Evolutionary conservation across 1,140 invertebrate species (phyloP).

Genomic region (Procambarus clarkii): DNA sequence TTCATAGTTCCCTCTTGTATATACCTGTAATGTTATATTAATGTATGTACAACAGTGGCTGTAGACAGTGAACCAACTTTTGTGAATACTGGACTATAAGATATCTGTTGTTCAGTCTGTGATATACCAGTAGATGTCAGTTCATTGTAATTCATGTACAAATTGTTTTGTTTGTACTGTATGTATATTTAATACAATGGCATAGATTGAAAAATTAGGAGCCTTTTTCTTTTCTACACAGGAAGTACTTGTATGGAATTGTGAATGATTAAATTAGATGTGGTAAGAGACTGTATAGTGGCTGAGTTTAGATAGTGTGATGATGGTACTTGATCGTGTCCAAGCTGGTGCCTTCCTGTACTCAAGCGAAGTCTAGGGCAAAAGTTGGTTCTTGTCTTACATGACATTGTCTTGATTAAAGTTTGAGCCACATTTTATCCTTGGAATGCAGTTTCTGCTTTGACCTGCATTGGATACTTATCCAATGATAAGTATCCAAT

Average conservation of each 20-base stretch:
- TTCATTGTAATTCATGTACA: not conserved
- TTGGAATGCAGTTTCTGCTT: too few species aligned
- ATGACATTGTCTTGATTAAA: not conserved
- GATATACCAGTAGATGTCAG: not conserved
- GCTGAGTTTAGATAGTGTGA: not conserved
- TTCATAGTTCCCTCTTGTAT: not conserved
- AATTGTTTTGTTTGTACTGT: not conserved
- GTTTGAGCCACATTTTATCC: not conserved
- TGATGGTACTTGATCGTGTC: not conserved
- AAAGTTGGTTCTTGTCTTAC: not conserved
- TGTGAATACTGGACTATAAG: not conserved
- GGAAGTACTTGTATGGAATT: not conserved
- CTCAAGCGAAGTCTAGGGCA: not conserved
- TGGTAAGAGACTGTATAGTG: not conserved
- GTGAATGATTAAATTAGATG: not conserved
- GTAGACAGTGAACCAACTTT: slow-evolving; percentile 3
- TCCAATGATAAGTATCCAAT: too few species aligned
- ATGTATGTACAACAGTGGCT: not conserved
- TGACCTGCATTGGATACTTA: too few species aligned
- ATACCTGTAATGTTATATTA: not conserved
- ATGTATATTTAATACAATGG: not conserved
- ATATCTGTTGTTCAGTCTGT: slow-evolving; percentile 12
- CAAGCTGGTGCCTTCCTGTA: not conserved
- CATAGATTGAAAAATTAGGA: not conserved
- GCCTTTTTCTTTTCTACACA: not conserved